Evolutionary conservation across 2,797 vertebrate genomes (phyloP), one percentile per base, ranked within the genome.

Genomic region (Triplophysa bombifrons): DNA sequence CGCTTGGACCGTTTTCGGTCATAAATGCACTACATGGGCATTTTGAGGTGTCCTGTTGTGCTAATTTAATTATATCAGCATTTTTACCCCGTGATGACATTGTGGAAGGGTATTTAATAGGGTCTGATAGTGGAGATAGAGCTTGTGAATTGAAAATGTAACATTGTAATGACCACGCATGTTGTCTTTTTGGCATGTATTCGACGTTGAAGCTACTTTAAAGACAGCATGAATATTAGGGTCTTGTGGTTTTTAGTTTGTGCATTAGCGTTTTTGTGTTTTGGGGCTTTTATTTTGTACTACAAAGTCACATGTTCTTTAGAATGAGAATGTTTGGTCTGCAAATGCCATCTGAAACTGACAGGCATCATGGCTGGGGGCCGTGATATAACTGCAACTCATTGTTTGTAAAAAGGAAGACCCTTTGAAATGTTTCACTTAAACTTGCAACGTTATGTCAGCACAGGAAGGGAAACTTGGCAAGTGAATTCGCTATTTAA

Each of bases 151-250:
- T 38, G n/a, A 17, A 41, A 6, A n/a, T n/a, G 17, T 13, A 41
- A 19, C 25, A 55, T 27, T 17, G 38, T 19, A 25, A n/a, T 48
- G 11, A n/a, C 4, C 20, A 13, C 4, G 22, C 16, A 19, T 46
- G 16, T 46, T 73, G 16, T 63, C 22, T 73, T 73, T 50, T 63
- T 19, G 46, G 46, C 12, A 63, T 58, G 34, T 20, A 55, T 55
- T 55, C 27, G 27, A 30, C 4, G 11, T 61, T 19, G 11, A 0
- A 64, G 16, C 11, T 16, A 7, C 2, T 58, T 4, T 4, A 60
- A 60, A 25, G 4, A 60, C 11, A n/a, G 5, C 51, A 1, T 19
- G 16, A 53, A 53, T 14, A 25, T 27, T 13, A 6, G 20, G 27
- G 13, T 61, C 4, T 30, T 27, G 13, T 30, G 58, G 25, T 11